A percentile compares a stretch with the other conserved stretches of the same genome.
phyloP scores from a whole-genome alignment of 2,797 vertebrate genomes.

The Cirrhinus molitorella region DNA sequence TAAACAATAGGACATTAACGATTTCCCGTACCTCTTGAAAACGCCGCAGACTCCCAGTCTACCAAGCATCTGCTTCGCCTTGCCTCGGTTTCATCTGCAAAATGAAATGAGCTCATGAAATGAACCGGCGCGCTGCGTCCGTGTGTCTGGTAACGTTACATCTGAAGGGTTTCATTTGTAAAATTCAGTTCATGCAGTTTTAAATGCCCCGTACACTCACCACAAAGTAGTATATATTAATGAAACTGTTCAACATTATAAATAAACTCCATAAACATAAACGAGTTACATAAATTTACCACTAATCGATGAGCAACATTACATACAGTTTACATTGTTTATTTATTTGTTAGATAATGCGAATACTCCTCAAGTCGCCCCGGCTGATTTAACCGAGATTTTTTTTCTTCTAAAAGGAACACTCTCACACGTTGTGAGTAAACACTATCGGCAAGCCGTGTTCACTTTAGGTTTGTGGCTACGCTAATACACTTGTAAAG shows the following conservation, averaged over 20 bases:
- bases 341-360: slow-evolving; percentile 30
- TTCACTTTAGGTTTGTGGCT: neutral
- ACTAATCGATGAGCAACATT: neutral
- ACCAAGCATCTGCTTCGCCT: slow-evolving; percentile 58
- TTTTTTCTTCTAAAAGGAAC: neutral
- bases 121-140: neutral
- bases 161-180: neutral
- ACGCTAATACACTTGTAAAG: slow-evolving; percentile 1
- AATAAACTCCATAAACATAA: neutral
- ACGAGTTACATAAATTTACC: neutral
- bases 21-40: slow-evolving; percentile 70
- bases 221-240: neutral
- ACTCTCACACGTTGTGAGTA: neutral
- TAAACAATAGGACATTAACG: slow-evolving; percentile 35
- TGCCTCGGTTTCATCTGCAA: slow-evolving; percentile 74
- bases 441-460: neutral
- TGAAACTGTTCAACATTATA: neutral
- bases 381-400: neutral
- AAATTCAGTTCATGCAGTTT: neutral
- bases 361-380: slow-evolving; percentile 33
- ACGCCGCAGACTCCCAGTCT: slow-evolving; percentile 56
- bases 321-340: neutral
- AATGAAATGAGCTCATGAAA: slow-evolving; percentile 54
- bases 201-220: neutral
- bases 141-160: neutral